Conservation (phyloP, 1,140 invertebrate genomes). For the Pseudobourletiella spinata region DNA sequence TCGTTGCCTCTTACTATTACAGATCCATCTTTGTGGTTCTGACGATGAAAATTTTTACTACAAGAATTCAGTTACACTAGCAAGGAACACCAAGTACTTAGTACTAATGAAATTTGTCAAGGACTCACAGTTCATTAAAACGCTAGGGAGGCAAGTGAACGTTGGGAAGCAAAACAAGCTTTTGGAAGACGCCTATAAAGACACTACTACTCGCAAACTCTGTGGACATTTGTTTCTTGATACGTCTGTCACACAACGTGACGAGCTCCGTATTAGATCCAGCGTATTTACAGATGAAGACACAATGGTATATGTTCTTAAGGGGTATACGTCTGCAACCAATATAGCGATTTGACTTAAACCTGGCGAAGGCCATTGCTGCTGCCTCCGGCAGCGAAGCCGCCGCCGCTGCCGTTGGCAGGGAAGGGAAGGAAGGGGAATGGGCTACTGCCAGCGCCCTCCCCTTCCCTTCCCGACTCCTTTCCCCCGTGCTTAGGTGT, state of each 20-base stretch:
- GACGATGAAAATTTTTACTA: not conserved
- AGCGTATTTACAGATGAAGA: not conserved
- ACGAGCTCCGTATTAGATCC: not conserved
- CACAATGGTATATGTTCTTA: not conserved
- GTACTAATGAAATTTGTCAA: not conserved
- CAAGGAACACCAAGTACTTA: not conserved
- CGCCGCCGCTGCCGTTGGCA: too few relatives aligned
- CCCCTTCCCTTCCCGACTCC: too few relatives aligned
- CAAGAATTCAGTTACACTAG: not conserved
- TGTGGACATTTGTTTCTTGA: not conserved
- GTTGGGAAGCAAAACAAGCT: not conserved
- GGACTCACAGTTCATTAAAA: not conserved
- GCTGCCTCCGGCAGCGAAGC: too few relatives aligned
- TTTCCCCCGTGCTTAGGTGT: too few relatives aligned
- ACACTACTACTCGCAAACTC: not conserved
- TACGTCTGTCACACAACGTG: not conserved
- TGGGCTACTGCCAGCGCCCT: too few relatives aligned
- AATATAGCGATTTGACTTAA: too few relatives aligned
- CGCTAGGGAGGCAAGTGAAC: not conserved
- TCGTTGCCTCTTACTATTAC: too few relatives aligned
- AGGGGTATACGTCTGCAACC: too few relatives aligned
- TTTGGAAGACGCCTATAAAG: not conserved
- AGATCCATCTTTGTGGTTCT: not conserved
- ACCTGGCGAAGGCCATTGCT: too few relatives aligned
- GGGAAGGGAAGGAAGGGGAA: too few relatives aligned